These are phyloP conservation scores for Meteorus sp. DNA, from an alignment of 1,140 invertebrate species.

Conservation along the genomic window DNA sequence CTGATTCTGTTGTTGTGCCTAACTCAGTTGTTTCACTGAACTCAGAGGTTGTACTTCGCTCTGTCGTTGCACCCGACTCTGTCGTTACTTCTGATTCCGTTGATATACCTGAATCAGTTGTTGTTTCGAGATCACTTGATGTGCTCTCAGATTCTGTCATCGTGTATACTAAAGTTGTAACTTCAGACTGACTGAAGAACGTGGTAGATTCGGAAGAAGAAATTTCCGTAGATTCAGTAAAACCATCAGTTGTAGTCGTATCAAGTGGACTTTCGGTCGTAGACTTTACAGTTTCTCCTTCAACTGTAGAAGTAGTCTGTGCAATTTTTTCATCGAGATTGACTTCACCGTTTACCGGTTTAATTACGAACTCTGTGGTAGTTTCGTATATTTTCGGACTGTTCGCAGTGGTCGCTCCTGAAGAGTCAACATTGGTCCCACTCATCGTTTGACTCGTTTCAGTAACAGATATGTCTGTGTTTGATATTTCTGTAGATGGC, in stretches of 20 bases:
- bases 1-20: slow-evolving; percentile 14
- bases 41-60: slow-evolving; percentile 14
- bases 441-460: too few relatives aligned
- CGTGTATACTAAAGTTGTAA: slow-evolving; percentile 25
- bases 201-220: slow-evolving; percentile 25
- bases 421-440: too few relatives aligned
- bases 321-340: too few relatives aligned
- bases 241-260: slow-evolving; percentile 28
- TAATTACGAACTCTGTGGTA: too few relatives aligned
- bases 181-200: slow-evolving; percentile 26
- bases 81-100: slow-evolving; percentile 32
- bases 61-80: slow-evolving; percentile 8
- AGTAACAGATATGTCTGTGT: not conserved
- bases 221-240: not conserved
- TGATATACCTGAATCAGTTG: slow-evolving; percentile 35
- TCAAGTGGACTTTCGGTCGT: slow-evolving; percentile 16
- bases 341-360: too few relatives aligned
- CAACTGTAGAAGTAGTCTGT: too few relatives aligned
- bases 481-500: slow-evolving; percentile 11
- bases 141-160: slow-evolving; percentile 33
- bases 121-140: too few relatives aligned
- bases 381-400: too few relatives aligned
- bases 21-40: slow-evolving; percentile 24
- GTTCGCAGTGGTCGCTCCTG: too few relatives aligned
- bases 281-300: too few relatives aligned